Conservation (phyloP, 2,797 vertebrate genomes). For the Argentina silus region DNA sequence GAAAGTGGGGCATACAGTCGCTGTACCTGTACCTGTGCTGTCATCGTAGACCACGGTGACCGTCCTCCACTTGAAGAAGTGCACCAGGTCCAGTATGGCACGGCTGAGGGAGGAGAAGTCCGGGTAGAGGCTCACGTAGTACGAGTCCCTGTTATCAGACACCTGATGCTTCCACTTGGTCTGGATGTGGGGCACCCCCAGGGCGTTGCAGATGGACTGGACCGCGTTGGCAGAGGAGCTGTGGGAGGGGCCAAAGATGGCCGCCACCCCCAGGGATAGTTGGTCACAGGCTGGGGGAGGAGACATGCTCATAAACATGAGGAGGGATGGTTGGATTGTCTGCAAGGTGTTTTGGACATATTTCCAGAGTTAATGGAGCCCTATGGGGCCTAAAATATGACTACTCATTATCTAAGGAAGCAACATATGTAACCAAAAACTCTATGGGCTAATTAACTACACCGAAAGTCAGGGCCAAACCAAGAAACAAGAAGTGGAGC, state of each 20-base stretch:
- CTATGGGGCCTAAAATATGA: too few species aligned
- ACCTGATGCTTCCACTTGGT: slow-evolving; percentile 99
- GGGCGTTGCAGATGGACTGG: slow-evolving; percentile 98
- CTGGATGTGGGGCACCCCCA: slow-evolving; percentile 98
- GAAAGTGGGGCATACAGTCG: slow-evolving; percentile 45
- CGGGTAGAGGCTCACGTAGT: slow-evolving; percentile 97
- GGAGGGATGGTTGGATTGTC: neutral
- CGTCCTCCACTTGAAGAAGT: slow-evolving; percentile 99
- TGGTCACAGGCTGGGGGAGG: slow-evolving; percentile 91
- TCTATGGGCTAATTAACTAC: too few species aligned
- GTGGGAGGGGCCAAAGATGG: slow-evolving; percentile 98
- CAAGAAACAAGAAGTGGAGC: too few species aligned
- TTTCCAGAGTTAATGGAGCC: too few species aligned
- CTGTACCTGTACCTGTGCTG: slow-evolving; percentile 92
- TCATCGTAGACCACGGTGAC: slow-evolving; percentile 99
- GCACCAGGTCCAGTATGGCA: slow-evolving; percentile 97
- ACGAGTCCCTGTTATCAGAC: slow-evolving; percentile 98
- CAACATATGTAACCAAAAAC: too few species aligned
- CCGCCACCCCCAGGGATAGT: slow-evolving; percentile 96
- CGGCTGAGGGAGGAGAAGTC: slow-evolving; percentile 98
- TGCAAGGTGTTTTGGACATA: too few species aligned
- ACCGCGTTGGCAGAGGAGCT: slow-evolving; percentile 98
- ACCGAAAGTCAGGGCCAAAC: too few species aligned
- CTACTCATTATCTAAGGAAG: too few species aligned
- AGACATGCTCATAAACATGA: neutral